Base-by-base conservation (phyloP, 1,140 invertebrate species). In the Megalopta genalis region DNA sequence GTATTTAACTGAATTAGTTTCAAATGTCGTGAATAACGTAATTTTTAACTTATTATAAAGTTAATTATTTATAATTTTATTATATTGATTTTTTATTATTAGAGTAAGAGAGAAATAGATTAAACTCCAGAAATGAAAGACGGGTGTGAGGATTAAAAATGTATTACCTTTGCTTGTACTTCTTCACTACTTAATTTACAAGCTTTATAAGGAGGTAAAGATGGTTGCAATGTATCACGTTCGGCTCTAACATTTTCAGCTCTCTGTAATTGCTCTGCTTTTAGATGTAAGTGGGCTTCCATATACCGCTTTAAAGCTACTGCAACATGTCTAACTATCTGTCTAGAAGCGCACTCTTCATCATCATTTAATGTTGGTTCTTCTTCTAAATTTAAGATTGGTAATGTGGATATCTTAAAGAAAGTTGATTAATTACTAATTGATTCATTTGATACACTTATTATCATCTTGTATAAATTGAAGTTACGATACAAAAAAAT, bases 321-420 rank as follows among this genome's bases (percentile, higher is more conserved):
- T 88, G 97, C 98, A 4, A 99, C 98, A 90, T 99, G 98, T 16
- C 98, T 93, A 1, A 98, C 97, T 66, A 98, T 97, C 93, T 99
- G 98, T n/a, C 98, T 91, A n/a, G 97, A 97, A 3, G 97, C 96
- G 90, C 97, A 98, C 79, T 98, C 96, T 90, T 98, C 96, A 90
- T 99, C 98, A 86, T 99, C 98, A 77, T 96, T 96, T n/a, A 97
- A 91, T 0, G 94, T 90, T 79, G 95, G 93, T 64, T 95, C 95
- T 71, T 95, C 95, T 81, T 96, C 96, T 21, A 95, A 93, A 80
- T 95, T 95, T 69, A 98, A 93, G 81, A 98, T 96, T 8, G 95
- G 95, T 80, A 97, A 94, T 5, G 97, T 98, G 57, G 97, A 97
- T 88, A 98, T 96, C 96, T 96, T 77, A 18, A 90, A 49, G 39